These are phyloP conservation scores for Notolabrus celidotus DNA, from an alignment of 2,797 vertebrate genomes.

Conservation along the genomic window DNA sequence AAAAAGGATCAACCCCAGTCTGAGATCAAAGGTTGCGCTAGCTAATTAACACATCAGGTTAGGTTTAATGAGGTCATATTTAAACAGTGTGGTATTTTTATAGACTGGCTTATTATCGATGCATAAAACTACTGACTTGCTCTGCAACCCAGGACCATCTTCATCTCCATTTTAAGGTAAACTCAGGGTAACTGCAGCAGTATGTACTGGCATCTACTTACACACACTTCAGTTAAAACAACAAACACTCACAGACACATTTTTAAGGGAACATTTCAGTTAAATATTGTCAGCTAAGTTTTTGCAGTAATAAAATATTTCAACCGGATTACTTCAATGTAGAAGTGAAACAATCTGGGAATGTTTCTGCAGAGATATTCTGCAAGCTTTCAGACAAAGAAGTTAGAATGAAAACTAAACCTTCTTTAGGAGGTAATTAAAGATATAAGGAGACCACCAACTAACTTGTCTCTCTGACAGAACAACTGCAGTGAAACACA, in stretches of 20 bases:
- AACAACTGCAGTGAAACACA: slow-evolving; percentile 11
- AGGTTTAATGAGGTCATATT: slow-evolving; percentile 43
- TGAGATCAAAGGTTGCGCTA: slow-evolving; percentile 59
- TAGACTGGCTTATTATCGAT: slow-evolving; percentile 39
- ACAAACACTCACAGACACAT: too few relatives aligned
- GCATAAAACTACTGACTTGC: slow-evolving; percentile 11
- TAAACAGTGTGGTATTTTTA: slow-evolving; percentile 44
- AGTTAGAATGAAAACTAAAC: too few relatives aligned
- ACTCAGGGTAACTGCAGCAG: neutral
- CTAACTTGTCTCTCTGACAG: slow-evolving; percentile 5
- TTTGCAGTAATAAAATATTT: too few relatives aligned
- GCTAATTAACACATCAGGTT: slow-evolving; percentile 63
- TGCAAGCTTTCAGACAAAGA: neutral
- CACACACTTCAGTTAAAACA: neutral
- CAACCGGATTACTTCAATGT: too few relatives aligned
- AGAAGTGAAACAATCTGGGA: too few relatives aligned
- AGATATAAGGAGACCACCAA: neutral
- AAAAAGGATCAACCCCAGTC: slow-evolving; percentile 57
- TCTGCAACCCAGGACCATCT: slow-evolving; percentile 3
- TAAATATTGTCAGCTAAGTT: too few relatives aligned
- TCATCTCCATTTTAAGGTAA: neutral
- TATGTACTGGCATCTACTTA: neutral
- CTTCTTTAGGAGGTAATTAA: too few relatives aligned
- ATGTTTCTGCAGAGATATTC: too few relatives aligned
- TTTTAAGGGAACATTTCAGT: too few relatives aligned